These are phyloP conservation scores for Polydrusus pterygomalis DNA, from an alignment of 2,888 invertebrate genomes.

Conservation along the genomic window DNA sequence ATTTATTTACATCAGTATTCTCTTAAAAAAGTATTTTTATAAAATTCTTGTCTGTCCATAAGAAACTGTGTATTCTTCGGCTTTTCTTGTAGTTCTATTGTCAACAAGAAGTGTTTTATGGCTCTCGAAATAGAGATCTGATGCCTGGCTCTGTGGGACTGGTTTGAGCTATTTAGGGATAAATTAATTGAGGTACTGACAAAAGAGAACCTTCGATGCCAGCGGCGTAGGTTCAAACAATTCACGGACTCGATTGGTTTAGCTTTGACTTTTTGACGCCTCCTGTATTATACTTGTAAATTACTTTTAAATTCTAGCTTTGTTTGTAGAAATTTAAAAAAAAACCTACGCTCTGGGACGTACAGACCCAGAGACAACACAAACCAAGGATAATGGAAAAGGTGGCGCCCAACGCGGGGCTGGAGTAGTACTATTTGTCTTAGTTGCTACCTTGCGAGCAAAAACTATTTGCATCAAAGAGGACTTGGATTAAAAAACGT, in stretches of 20 bases:
- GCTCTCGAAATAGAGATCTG: conserved; percentile 37
- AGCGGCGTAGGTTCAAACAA: conserved; percentile 21
- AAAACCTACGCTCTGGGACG: too few species aligned
- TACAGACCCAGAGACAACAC: too few species aligned
- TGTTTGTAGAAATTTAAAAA: too few species aligned
- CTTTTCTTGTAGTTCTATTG: conserved; percentile 34
- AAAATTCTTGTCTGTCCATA: neutral
- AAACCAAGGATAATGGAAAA: too few species aligned
- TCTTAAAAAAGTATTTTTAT: conserved; percentile 9
- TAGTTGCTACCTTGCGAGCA: too few species aligned
- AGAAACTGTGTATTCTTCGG: conserved; percentile 4
- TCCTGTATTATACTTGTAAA: too few species aligned
- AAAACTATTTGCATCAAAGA: too few species aligned
- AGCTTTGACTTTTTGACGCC: too few species aligned
- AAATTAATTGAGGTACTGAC: conserved; percentile 46
- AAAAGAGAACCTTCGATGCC: conserved; percentile 30
- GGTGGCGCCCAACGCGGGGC: too few species aligned
- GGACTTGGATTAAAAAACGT: too few species aligned
- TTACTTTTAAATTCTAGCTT: too few species aligned
- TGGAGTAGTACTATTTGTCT: too few species aligned
- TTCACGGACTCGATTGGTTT: neutral
- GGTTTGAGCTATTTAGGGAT: conserved; percentile 42
- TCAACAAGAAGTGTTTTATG: conserved; percentile 42
- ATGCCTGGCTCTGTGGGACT: conserved; percentile 18
- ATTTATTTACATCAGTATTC: neutral